Percentiles rank a stretch among this genome's conserved stretches.
Conservation (phyloP, 2,797 vertebrate genomes). For the Enteromius paludinosus region DNA sequence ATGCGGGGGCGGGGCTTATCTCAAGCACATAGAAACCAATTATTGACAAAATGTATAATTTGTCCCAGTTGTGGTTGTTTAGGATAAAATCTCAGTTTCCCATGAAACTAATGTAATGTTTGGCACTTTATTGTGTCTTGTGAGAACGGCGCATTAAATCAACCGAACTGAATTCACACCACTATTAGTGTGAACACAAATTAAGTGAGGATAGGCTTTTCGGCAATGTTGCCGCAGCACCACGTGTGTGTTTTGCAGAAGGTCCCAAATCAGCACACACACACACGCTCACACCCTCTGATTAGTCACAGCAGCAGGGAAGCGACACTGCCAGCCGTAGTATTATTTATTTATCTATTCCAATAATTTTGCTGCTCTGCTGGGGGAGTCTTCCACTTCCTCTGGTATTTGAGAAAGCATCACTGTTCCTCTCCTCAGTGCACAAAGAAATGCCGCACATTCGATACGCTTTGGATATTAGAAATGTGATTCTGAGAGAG, state of each 20-base stretch:
- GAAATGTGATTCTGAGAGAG: conserved; percentile 63
- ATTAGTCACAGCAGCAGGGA: conserved; percentile 62
- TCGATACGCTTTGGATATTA: conserved; percentile 60
- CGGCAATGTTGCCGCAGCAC: not conserved
- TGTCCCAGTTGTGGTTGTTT: not conserved
- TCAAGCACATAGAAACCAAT: not conserved
- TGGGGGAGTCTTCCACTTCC: conserved; percentile 53
- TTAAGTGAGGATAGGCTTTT: not conserved
- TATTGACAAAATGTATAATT: not conserved
- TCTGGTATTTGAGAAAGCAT: conserved; percentile 58
- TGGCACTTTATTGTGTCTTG: not conserved
- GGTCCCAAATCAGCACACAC: conserved; percentile 41
- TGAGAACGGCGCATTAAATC: not conserved
- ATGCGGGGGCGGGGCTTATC: not conserved
- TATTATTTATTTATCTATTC: conserved; percentile 64
- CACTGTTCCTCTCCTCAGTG: conserved; percentile 52
- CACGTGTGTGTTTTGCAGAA: conserved; percentile 33
- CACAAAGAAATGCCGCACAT: conserved; percentile 59
- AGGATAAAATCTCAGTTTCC: not conserved
- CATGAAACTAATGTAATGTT: not conserved
- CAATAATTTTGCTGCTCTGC: conserved; percentile 59
- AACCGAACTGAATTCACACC: conserved; percentile 3
- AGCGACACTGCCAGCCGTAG: conserved; percentile 54
- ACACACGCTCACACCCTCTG: conserved; percentile 47
- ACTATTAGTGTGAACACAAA: conserved; percentile 4